A percentile compares a stretch with the other conserved stretches of the same genome.
Evolutionary conservation across 2,113 vertebrate species (phyloP).

Genomic region (Pelusios castaneus): DNA sequence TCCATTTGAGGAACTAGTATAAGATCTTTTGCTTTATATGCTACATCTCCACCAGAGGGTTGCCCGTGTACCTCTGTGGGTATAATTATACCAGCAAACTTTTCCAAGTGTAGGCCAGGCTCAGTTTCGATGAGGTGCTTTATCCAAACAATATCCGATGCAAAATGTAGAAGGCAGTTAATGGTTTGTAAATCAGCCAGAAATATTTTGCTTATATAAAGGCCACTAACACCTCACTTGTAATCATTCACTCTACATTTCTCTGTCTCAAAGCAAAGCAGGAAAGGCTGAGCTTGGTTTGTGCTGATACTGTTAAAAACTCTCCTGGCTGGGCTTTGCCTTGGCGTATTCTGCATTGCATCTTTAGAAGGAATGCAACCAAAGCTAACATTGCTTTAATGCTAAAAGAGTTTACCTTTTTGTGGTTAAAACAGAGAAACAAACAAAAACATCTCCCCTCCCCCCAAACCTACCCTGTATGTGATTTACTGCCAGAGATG

Average conservation of each 20-base stretch:
- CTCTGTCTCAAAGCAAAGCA: not conserved
- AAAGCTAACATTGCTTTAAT: rapidly evolving
- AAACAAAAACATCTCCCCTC: not conserved
- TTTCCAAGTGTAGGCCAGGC: not conserved
- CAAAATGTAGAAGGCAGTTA: rapidly evolving
- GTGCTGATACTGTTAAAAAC: not conserved
- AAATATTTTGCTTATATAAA: not conserved
- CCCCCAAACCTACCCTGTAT: rapidly evolving
- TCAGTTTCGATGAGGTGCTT: rapidly evolving
- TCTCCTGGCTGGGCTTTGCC: constrained; percentile 2
- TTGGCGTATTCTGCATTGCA: not conserved
- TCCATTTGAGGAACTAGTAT: not conserved
- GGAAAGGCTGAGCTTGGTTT: not conserved
- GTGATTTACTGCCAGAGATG: constrained; percentile 8
- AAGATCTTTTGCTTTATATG: not conserved
- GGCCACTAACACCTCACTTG: not conserved
- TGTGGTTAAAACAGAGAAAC: not conserved
- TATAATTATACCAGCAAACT: not conserved
- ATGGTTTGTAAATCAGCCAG: not conserved
- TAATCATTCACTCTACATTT: not conserved
- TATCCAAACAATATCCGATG: rapidly evolving
- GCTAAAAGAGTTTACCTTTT: not conserved
- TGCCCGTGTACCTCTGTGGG: not conserved
- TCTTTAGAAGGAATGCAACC: not conserved
- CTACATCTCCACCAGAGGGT: not conserved